Conservation (phyloP, 2,888 invertebrate genomes). For the Melitaea athalia region DNA sequence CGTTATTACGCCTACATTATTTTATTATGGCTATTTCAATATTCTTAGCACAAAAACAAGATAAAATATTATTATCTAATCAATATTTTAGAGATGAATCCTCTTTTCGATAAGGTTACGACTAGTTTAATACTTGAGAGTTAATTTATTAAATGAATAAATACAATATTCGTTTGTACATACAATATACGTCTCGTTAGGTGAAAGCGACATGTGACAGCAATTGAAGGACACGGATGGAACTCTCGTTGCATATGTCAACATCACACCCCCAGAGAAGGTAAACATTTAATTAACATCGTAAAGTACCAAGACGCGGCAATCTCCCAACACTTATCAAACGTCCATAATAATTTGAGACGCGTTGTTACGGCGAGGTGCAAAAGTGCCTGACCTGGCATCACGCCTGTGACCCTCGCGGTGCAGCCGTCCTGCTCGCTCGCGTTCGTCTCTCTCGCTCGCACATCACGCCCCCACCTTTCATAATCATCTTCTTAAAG, state of each 20-base stretch:
- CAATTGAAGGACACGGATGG: constrained; percentile 44
- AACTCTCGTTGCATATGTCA: constrained; percentile 53
- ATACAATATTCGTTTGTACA: constrained; percentile 39
- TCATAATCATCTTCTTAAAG: constrained; percentile 78
- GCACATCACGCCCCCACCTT: constrained; percentile 80
- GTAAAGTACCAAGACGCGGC: constrained; percentile 78
- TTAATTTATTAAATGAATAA: constrained; percentile 8
- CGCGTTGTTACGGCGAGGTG: constrained; percentile 83
- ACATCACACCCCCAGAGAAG: constrained; percentile 52
- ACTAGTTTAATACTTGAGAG: constrained; percentile 42
- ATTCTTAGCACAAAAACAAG: constrained; percentile 62
- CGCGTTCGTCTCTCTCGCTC: constrained; percentile 60
- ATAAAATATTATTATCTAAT: constrained; percentile 56
- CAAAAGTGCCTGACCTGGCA: constrained; percentile 84
- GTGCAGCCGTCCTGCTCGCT: constrained; percentile 59
- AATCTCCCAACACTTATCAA: constrained; percentile 81
- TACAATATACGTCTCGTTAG: constrained; percentile 43
- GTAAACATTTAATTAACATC: constrained; percentile 80
- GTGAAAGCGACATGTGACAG: constrained; percentile 60
- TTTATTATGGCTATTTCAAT: constrained; percentile 68
- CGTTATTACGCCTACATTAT: constrained; percentile 75
- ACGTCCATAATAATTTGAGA: constrained; percentile 83
- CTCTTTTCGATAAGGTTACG: constrained; percentile 42
- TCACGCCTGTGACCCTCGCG: constrained; percentile 81
- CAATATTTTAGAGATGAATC: constrained; percentile 55